Percentiles rank a stretch among this genome's conserved stretches.
Evolutionary conservation across 2,888 invertebrate species (phyloP).

Genomic region (Amiota communis): DNA sequence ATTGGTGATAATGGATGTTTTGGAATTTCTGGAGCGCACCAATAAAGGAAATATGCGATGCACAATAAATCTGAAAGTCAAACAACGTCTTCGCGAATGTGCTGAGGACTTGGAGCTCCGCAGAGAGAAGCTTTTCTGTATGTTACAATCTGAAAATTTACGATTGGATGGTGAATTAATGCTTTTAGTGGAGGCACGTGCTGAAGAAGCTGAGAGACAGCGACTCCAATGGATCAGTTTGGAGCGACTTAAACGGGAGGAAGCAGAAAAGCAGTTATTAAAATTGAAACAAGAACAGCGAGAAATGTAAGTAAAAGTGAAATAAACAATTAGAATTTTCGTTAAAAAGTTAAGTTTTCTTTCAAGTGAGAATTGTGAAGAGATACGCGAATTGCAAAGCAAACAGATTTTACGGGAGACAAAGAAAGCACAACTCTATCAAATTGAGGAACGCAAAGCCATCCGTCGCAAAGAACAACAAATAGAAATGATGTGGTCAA

Average conservation of each 20-base stretch:
- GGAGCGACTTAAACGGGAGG: slow-evolving; percentile 42
- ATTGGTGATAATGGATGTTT: slow-evolving; percentile 42
- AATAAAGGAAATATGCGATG: slow-evolving; percentile 49
- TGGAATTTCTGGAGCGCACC: slow-evolving; percentile 52
- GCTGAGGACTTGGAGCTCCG: slow-evolving; percentile 47
- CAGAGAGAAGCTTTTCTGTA: slow-evolving; percentile 39
- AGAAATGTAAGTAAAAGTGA: slow-evolving; percentile 49
- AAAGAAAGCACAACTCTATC: slow-evolving; percentile 53
- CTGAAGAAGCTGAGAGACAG: slow-evolving; percentile 39
- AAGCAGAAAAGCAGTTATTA: slow-evolving; percentile 44
- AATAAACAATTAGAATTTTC: neutral
- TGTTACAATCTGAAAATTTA: slow-evolving; percentile 38
- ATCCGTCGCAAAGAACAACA: slow-evolving; percentile 39
- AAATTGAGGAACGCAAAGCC: slow-evolving; percentile 51
- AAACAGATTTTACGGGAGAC: slow-evolving; percentile 49
- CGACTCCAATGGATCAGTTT: slow-evolving; percentile 55
- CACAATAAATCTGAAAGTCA: slow-evolving; percentile 46
- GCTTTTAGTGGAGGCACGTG: slow-evolving; percentile 33
- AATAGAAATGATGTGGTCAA: slow-evolving; percentile 46
- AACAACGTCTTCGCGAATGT: slow-evolving; percentile 42
- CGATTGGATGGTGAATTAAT: slow-evolving; percentile 39
- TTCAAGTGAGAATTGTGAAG: slow-evolving; percentile 51
- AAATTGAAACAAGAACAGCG: slow-evolving; percentile 49
- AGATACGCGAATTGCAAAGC: slow-evolving; percentile 54
- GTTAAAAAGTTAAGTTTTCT: neutral